These are phyloP conservation scores for Macrocentrus cingulum DNA, from an alignment of 1,140 invertebrate genomes.

Conservation along the genomic window DNA sequence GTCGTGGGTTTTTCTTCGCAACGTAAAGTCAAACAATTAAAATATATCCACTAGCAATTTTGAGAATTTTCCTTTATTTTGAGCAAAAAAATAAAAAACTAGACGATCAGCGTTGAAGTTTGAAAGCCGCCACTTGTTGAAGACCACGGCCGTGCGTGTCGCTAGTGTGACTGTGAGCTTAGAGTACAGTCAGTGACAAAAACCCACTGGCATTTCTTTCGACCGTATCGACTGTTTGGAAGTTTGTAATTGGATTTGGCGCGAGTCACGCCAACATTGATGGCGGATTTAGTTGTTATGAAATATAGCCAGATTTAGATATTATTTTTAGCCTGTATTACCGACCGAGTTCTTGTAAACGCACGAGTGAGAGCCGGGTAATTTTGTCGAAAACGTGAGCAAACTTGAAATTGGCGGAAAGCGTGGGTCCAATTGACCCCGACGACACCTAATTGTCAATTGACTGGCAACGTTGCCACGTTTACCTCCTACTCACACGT, in stretches of 20 bases:
- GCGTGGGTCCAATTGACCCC: slow-evolving; percentile 55
- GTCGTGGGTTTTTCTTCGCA: no score
- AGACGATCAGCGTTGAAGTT: slow-evolving; percentile 16
- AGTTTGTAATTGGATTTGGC: slow-evolving; percentile 3
- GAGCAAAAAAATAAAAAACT: no score
- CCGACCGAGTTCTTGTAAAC: no score
- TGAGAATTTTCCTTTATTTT: no score
- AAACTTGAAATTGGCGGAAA: slow-evolving; percentile 47
- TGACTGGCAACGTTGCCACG: slow-evolving; percentile 50
- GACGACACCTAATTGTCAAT: slow-evolving; percentile 55
- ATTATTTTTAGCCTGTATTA: no score
- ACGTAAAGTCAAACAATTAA: no score
- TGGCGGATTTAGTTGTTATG: no score
- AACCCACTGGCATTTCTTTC: background rate
- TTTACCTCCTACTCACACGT: slow-evolving; percentile 31
- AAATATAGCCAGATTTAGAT: no score
- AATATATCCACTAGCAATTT: no score
- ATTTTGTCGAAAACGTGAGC: slow-evolving; percentile 50
- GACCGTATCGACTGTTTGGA: no score
- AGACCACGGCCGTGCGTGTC: slow-evolving; percentile 30
- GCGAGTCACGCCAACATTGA: no score
- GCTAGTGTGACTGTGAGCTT: background rate
- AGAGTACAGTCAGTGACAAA: slow-evolving; percentile 22
- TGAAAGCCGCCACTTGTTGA: slow-evolving; percentile 53
- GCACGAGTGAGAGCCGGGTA: no score